Conservation (phyloP, 2,888 invertebrate species). For the Harmothoe impar region DNA sequence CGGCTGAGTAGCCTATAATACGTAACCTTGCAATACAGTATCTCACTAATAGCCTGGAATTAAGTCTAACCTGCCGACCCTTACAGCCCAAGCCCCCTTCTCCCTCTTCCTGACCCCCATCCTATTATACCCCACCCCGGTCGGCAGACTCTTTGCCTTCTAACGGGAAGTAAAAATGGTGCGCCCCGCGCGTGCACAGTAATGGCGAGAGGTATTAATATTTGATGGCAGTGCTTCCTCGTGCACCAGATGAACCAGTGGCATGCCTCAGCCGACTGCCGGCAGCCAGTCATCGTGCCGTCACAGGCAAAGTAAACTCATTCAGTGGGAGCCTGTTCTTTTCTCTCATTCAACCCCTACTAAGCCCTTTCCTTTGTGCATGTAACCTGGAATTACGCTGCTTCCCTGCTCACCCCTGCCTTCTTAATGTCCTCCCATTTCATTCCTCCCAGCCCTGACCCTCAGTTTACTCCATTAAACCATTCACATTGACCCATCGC, state of each 20-base stretch:
- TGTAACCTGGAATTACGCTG: no score
- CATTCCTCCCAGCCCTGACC: background rate
- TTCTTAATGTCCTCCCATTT: background rate
- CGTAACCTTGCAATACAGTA: no score
- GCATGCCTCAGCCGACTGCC: background rate
- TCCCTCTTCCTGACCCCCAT: background rate
- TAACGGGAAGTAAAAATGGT: conserved; percentile 29
- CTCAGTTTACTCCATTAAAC: no score
- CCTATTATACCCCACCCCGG: background rate
- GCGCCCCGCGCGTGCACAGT: background rate
- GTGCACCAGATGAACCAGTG: conserved; percentile 51
- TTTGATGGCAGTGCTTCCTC: conserved; percentile 47
- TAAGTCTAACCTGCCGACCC: no score
- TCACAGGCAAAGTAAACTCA: background rate
- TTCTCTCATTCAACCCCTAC: no score
- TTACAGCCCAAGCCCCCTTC: no score
- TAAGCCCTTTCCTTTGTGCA: no score
- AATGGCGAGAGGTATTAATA: conserved; percentile 25
- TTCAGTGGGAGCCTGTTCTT: no score
- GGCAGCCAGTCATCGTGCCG: background rate
- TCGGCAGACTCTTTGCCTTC: background rate
- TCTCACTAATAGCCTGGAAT: no score
- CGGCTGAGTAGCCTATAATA: no score
- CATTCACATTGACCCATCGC: background rate
- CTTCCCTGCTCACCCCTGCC: background rate